phyloP scores from a whole-genome alignment of 2,797 vertebrate genomes.

The Dicrostonyx torquatus region DNA sequence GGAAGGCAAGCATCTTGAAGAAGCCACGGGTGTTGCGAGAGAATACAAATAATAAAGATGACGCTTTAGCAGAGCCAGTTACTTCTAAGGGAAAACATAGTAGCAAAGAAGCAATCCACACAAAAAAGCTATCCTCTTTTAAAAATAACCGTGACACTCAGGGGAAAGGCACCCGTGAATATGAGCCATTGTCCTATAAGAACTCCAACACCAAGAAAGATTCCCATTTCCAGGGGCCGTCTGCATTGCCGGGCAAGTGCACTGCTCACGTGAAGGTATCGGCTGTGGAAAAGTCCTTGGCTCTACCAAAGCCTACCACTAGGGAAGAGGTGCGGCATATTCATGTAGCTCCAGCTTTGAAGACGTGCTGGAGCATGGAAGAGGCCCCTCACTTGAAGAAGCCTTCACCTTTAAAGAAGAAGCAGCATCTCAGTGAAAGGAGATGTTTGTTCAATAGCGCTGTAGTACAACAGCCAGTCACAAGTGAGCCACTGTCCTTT shows the following conservation, averaged over 20 bases:
- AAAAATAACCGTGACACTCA: neutral
- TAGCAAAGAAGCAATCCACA: neutral
- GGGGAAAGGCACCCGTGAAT: neutral
- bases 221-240: conserved; percentile 29
- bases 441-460: neutral
- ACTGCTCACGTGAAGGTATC: neutral
- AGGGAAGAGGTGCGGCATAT: neutral
- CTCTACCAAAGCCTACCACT: neutral
- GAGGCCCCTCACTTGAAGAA: neutral
- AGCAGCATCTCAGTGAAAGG: neutral
- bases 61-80: neutral
- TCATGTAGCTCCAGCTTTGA: neutral
- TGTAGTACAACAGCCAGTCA: neutral
- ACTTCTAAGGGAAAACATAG: neutral
- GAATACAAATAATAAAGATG: neutral
- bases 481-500: conserved; percentile 2
- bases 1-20: neutral
- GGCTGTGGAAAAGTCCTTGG: neutral
- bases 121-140: conserved; percentile 15
- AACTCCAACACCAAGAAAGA: neutral
- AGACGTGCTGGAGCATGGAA: neutral
- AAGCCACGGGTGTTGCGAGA: neutral
- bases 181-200: conserved; percentile 9
- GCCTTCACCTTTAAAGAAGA: neutral
- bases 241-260: conserved; percentile 1